A percentile compares a stretch with the other conserved stretches of the same genome.
Evolutionary conservation across 2,797 vertebrate species (phyloP).

Genomic region (Oreonectes daqikongensis): DNA sequence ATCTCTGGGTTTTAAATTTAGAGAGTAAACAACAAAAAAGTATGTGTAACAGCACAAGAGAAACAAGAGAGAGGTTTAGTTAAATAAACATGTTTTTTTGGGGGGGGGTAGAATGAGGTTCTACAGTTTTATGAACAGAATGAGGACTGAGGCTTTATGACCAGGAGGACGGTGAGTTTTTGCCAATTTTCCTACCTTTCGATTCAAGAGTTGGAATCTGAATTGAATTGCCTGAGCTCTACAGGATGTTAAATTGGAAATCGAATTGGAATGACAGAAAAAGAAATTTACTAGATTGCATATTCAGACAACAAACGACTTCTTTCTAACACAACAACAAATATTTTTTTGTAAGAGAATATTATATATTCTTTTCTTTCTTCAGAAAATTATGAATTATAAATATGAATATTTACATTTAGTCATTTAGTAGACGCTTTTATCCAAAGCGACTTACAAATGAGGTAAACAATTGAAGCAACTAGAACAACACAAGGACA

Average conservation of each 20-base stretch:
- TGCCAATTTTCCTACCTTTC: neutral
- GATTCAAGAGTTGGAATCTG: neutral
- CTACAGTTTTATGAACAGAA: neutral
- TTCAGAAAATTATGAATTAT: too few relatives aligned
- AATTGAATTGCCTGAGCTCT: neutral
- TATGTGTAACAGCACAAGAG: neutral
- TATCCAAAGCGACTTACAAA: too few relatives aligned
- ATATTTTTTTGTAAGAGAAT: too few relatives aligned
- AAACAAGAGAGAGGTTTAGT: constrained; percentile 3
- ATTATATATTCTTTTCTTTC: too few relatives aligned
- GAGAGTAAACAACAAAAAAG: constrained; percentile 13
- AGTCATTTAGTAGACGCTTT: too few relatives aligned
- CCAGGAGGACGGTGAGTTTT: neutral
- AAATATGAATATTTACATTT: too few relatives aligned
- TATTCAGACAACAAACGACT: neutral
- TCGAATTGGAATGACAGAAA: constrained; percentile 1
- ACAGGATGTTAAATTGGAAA: neutral
- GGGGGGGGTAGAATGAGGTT: constrained; percentile 1
- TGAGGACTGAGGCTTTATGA: constrained; percentile 6
- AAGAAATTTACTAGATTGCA: neutral
- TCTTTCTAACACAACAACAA: neutral
- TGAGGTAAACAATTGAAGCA: too few relatives aligned
- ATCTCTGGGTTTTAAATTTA: constrained; percentile 8
- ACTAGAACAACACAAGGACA: too few relatives aligned
- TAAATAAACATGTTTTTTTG: constrained; percentile 1